Percentiles rank a stretch among this genome's conserved stretches.
phyloP scores from a whole-genome alignment of 1,140 invertebrate species.

The Triops longicaudatus region DNA sequence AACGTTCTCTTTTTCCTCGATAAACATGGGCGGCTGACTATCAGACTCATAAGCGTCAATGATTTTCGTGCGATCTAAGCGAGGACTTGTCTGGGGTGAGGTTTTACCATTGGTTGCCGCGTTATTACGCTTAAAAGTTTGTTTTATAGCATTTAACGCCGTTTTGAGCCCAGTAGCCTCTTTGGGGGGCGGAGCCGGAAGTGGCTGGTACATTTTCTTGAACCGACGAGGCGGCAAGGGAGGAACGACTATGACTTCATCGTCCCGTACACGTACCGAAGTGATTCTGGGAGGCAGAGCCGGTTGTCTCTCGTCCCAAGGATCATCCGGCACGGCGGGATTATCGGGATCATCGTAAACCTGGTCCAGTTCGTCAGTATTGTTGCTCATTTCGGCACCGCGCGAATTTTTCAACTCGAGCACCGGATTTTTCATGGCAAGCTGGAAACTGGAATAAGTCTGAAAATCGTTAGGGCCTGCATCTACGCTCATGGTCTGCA shows the following conservation, averaged over 20 bases:
- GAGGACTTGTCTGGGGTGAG: neutral
- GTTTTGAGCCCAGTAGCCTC: constrained; percentile 21
- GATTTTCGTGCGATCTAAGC: neutral
- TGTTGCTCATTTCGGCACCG: neutral
- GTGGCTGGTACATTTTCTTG: constrained; percentile 29
- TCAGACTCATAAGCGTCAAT: constrained; percentile 17
- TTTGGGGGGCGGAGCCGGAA: constrained; percentile 24
- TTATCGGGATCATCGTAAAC: constrained; percentile 29
- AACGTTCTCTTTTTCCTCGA: neutral
- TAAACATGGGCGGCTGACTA: neutral
- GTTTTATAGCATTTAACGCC: constrained; percentile 25
- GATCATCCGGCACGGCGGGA: neutral
- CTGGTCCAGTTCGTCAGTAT: constrained; percentile 17
- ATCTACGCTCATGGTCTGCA: constrained; percentile 27
- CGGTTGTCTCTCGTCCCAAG: constrained; percentile 19
- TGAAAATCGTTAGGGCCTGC: constrained; percentile 50
- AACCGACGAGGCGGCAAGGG: constrained; percentile 29
- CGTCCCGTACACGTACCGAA: constrained; percentile 21
- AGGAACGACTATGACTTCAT: constrained; percentile 13
- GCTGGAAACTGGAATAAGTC: constrained; percentile 70
- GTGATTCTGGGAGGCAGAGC: constrained; percentile 24
- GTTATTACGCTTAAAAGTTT: constrained; percentile 16
- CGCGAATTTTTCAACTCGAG: constrained; percentile 18
- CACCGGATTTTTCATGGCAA: constrained; percentile 76
- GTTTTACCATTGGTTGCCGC: neutral